These are phyloP conservation scores for Haliaeetus leucogaster DNA, from an alignment of 2,113 vertebrate genomes.

Conservation along the genomic window DNA sequence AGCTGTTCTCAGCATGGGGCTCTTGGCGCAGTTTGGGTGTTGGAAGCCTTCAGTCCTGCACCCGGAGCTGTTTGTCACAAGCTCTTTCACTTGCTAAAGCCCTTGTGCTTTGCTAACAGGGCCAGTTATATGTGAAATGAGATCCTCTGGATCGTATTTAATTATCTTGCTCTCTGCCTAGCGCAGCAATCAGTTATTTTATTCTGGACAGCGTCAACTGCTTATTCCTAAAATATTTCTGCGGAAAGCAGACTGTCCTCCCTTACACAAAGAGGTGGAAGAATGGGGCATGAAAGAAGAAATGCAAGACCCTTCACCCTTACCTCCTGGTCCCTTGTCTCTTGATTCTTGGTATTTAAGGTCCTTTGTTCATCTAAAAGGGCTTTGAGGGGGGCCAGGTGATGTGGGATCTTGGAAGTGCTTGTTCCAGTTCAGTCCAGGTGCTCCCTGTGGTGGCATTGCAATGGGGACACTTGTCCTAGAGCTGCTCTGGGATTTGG, in stretches of 20 bases:
- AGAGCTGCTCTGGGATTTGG: not conserved
- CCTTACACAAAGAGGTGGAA: not conserved
- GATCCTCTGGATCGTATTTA: not conserved
- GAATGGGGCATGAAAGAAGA: not conserved
- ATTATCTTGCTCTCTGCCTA: not conserved
- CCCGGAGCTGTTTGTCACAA: accelerated
- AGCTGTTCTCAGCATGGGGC: accelerated
- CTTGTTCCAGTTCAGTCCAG: not conserved
- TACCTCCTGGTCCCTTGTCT: not conserved
- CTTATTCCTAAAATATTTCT: not conserved
- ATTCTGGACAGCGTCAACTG: not conserved
- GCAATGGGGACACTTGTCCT: not conserved
- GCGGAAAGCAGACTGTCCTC: not conserved
- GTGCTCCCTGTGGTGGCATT: not conserved
- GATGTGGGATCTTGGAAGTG: not conserved
- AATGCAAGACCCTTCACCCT: not conserved
- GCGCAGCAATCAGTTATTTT: not conserved
- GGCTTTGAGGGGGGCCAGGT: not conserved
- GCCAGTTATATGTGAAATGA: not conserved
- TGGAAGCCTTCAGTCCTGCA: not conserved
- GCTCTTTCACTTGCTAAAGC: not conserved
- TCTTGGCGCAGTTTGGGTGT: not conserved
- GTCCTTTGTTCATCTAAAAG: not conserved
- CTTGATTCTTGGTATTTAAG: not conserved
- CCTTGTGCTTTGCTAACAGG: not conserved